These are phyloP conservation scores for Tyrophagus putrescentiae DNA, from an alignment of 1,140 invertebrate species.

Conservation along the genomic window DNA sequence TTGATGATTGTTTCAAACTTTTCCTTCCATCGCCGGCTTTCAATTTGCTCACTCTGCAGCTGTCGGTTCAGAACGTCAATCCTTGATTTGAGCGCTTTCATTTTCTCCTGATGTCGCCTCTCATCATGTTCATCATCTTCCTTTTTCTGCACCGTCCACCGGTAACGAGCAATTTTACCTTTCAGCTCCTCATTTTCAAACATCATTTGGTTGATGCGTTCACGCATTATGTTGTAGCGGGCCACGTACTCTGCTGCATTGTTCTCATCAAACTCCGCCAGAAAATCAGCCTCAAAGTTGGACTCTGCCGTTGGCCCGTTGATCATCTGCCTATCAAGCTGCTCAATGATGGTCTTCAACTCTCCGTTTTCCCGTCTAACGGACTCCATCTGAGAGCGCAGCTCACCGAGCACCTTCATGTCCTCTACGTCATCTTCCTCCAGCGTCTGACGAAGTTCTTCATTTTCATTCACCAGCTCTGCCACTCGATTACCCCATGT, in stretches of 20 bases:
- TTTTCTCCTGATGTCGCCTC: background rate
- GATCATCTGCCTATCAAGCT: constrained; percentile 13
- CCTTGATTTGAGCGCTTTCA: background rate
- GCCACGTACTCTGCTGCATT: background rate
- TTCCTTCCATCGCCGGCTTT: background rate
- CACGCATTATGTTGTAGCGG: background rate
- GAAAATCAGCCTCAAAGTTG: background rate
- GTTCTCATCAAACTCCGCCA: background rate
- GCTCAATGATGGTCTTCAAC: background rate
- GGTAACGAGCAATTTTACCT: constrained; percentile 13
- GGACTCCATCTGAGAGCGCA: background rate
- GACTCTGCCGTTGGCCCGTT: background rate
- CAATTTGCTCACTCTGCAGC: background rate
- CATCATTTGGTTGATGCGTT: constrained; percentile 22
- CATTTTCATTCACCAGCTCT: constrained; percentile 21
- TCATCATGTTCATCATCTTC: background rate
- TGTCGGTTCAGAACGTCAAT: background rate
- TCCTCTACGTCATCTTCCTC: constrained; percentile 18
- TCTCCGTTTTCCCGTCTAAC: constrained; percentile 15
- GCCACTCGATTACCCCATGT: background rate
- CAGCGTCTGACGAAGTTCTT: constrained; percentile 8
- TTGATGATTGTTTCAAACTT: background rate
- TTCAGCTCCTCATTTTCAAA: constrained; percentile 22
- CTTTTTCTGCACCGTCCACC: constrained; percentile 13
- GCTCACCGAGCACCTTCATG: background rate